Conservation (phyloP, 2,113 vertebrate species). For the Equus przewalskii region DNA sequence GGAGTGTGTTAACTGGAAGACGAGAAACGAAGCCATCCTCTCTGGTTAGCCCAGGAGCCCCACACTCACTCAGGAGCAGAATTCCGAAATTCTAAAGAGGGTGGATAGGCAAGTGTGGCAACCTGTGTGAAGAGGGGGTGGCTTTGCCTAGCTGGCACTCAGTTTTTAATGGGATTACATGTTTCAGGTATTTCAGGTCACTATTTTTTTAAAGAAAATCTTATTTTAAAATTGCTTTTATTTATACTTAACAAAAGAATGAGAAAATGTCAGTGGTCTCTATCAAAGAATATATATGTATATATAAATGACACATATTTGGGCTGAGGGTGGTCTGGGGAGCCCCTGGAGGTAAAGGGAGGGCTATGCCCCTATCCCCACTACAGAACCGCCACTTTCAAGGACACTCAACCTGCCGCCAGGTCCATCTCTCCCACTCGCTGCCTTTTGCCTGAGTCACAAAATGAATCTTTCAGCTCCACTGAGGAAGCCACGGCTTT, state of each 20-base stretch:
- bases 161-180: neutral
- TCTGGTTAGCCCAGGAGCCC: neutral
- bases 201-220: neutral
- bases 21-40: neutral
- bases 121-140: neutral
- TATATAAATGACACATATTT: neutral
- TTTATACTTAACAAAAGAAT: conserved; percentile 30
- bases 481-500: neutral
- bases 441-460: conserved; percentile 45
- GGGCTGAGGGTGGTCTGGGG: neutral
- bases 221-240: neutral
- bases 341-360: neutral
- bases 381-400: neutral
- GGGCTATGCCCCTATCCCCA: neutral
- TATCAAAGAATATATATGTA: neutral
- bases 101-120: neutral
- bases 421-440: neutral
- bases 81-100: neutral
- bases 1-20: neutral
- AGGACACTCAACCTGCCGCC: neutral
- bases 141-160: neutral
- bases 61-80: neutral
- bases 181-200: neutral
- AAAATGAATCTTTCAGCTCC: conserved; percentile 23
- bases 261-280: neutral